Percentiles rank a stretch among this genome's conserved stretches.
These are phyloP conservation scores for Panonychus citri DNA, from an alignment of 1,140 invertebrate species.

Conservation along the genomic window DNA sequence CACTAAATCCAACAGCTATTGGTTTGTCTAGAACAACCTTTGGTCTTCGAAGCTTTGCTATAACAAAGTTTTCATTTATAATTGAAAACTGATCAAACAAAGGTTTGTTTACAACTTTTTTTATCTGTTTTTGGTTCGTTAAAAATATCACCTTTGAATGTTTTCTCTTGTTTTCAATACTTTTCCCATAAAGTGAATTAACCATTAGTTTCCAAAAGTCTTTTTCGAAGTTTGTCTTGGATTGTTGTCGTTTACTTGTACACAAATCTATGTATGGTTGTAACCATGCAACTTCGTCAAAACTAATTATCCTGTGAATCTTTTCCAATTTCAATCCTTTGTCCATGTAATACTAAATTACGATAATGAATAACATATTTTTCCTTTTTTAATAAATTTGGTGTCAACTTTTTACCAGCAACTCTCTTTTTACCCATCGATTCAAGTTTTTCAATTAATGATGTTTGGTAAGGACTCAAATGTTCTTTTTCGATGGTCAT, in stretches of 20 bases:
- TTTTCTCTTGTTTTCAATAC: conserved; percentile 27
- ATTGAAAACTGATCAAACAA: conserved; percentile 20
- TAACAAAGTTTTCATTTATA: conserved; percentile 11
- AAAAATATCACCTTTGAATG: conserved; percentile 22
- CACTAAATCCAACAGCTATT: conserved; percentile 17
- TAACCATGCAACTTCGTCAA: conserved; percentile 28
- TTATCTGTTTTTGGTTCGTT: conserved; percentile 16
- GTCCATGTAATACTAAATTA: conserved; percentile 26
- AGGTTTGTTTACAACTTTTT: conserved; percentile 20
- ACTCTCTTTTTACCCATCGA: not conserved
- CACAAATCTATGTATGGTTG: conserved; percentile 25
- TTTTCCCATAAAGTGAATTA: conserved; percentile 27
- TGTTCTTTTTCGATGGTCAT: not conserved
- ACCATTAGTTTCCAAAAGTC: conserved; percentile 23
- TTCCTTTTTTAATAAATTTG: conserved; percentile 9
- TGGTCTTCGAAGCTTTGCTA: conserved; percentile 11
- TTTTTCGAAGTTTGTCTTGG: conserved; percentile 18
- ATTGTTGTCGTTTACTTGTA: conserved; percentile 17
- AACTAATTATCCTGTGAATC: conserved; percentile 25
- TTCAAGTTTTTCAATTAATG: conserved; percentile 10
- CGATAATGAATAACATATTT: conserved; percentile 28
- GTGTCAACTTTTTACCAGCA: conserved; percentile 2
- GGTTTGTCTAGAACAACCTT: conserved; percentile 15
- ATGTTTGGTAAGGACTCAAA: conserved; percentile 8
- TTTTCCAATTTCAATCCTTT: conserved; percentile 25